A percentile compares a stretch with the other conserved stretches of the same genome.
phyloP scores from a whole-genome alignment of 2,113 vertebrate genomes.

The Cygnus buccinator region DNA sequence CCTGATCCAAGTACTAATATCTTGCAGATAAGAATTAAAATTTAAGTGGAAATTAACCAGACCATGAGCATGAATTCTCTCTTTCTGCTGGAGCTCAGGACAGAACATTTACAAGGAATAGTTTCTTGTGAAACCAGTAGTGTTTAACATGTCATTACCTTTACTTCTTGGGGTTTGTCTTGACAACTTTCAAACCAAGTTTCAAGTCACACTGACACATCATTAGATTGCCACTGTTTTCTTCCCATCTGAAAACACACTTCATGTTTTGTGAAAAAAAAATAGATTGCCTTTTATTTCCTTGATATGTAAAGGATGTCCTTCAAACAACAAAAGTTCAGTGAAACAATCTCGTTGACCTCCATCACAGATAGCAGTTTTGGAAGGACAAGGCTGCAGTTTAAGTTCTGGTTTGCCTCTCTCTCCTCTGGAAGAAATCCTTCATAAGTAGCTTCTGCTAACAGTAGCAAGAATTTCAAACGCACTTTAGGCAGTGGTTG shows the following conservation, averaged over 20 bases:
- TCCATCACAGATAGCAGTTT: rapidly evolving
- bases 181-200: neutral
- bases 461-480: neutral
- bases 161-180: neutral
- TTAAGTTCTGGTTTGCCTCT: neutral
- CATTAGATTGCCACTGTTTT: neutral
- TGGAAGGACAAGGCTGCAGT: neutral
- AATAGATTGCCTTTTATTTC: neutral
- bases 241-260: neutral
- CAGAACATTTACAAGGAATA: neutral
- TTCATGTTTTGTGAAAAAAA: neutral
- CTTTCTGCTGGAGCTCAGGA: neutral
- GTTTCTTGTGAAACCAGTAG: neutral
- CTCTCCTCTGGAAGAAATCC: neutral
- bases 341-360: neutral
- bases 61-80: neutral
- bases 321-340: neutral
- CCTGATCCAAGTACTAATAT: neutral
- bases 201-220: neutral
- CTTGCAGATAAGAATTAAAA: neutral
- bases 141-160: neutral
- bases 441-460: neutral
- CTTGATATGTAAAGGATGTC: neutral
- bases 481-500: neutral
- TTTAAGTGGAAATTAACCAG: neutral